Conservation (phyloP, 2,113 vertebrate genomes). For the Reinhardtius hippoglossoides region DNA sequence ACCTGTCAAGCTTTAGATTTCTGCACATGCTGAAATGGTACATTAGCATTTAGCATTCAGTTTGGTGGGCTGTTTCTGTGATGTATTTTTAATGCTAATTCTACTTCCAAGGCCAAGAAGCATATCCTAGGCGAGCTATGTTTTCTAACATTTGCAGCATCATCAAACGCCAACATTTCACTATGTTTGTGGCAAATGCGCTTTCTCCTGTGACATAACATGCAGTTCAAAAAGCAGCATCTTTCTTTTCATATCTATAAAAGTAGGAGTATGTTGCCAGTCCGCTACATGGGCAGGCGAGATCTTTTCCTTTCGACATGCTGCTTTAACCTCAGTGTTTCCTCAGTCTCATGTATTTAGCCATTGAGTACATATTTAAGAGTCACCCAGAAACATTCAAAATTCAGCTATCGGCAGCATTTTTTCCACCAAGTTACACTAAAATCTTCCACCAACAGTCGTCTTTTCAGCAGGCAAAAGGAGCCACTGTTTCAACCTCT, state of each 20-base stretch:
- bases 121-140: background rate
- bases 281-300: too few relatives aligned
- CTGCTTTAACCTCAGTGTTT: background rate
- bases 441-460: too few relatives aligned
- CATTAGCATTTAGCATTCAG: background rate
- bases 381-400: too few relatives aligned
- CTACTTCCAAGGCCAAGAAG: constrained; percentile 3
- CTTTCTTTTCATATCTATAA: too few relatives aligned
- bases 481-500: too few relatives aligned
- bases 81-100: background rate
- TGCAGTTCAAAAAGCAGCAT: too few relatives aligned
- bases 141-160: background rate
- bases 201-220: background rate
- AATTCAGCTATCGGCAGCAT: too few relatives aligned
- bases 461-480: too few relatives aligned
- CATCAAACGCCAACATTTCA: background rate
- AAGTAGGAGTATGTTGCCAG: too few relatives aligned
- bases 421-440: too few relatives aligned
- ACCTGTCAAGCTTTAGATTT: constrained; percentile 16
- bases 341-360: background rate
- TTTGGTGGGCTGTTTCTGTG: background rate
- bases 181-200: background rate
- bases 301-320: too few relatives aligned
- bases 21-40: background rate
- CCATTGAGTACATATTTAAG: background rate